phyloP scores from a whole-genome alignment of 2,113 vertebrate species.

The Salvator merianae region DNA sequence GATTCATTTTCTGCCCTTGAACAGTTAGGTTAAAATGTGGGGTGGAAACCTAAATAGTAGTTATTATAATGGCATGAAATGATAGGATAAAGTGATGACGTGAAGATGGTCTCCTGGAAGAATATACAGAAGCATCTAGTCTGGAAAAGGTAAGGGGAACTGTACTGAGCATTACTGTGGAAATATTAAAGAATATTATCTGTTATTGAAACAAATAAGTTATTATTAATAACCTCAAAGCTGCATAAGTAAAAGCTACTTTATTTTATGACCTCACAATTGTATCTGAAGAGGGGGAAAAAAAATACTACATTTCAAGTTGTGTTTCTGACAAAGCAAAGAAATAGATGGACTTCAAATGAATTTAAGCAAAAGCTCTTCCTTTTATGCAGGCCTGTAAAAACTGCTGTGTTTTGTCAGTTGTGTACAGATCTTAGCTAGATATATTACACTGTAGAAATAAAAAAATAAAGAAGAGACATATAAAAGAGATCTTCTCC shows the following conservation, averaged over 20 bases:
- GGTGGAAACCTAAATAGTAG: too few relatives aligned
- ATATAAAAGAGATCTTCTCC: conserved; percentile 11
- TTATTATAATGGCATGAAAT: not conserved
- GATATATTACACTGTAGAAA: not conserved
- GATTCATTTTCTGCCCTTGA: not conserved
- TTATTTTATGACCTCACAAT: not conserved
- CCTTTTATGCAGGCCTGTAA: not conserved
- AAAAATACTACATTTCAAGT: not conserved
- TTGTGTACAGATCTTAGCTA: not conserved
- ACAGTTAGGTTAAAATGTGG: too few relatives aligned
- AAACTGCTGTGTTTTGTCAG: not conserved
- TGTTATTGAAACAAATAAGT: not conserved
- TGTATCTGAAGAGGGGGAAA: not conserved
- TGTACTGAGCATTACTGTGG: not conserved
- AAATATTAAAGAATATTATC: not conserved
- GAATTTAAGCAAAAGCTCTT: not conserved
- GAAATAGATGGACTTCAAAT: not conserved
- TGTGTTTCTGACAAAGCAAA: not conserved
- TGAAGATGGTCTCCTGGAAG: not conserved
- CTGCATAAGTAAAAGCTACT: not conserved
- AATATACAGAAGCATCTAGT: not conserved
- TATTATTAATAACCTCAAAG: not conserved
- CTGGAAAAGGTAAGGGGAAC: not conserved
- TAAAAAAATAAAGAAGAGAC: not conserved
- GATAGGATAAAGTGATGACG: not conserved